Base-by-base conservation (phyloP, 64 coral and sea anemone species). In the Montipora efflorescens region DNA sequence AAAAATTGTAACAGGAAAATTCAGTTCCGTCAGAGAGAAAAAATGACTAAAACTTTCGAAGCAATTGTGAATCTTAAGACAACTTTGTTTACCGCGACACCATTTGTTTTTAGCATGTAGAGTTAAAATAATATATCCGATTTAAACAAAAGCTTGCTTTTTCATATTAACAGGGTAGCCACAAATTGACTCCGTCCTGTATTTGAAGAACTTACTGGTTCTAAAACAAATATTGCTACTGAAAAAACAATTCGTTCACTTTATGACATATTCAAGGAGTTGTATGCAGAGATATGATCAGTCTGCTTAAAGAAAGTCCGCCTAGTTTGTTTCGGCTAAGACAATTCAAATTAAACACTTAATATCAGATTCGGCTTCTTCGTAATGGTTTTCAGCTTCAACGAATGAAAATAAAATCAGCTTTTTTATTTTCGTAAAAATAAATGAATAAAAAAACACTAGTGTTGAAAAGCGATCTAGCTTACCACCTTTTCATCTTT, bases 171-270 rank as follows among this genome's bases (percentile, higher is more conserved):
- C 5, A 11, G 20, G 19, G 4, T 5, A 20, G 22, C 14, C 14
- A 71, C 3, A 22, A 71, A 20, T 71, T 5, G 68, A 71, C 68
- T 71, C 14, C 21, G 10, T 71, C 21, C 36, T 36, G 36, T 36
- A 67, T 67, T 67, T 67, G 62, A 80, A 80, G 78, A 36, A n/a
- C 19, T 25, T 82, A 82, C 79, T 53, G 2, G 79, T 82, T 62
- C 55, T 13, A 61, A 36, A 82, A 12, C 25, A 82, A 82, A 82
- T 53, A 82, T 36, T 19, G 7, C 53, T 62, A 49, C 36, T 36
- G 36, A 82, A 13, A 61, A 82, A 7, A 82, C n/a, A 5, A 43
- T 10, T 57, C 2, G 11, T 14, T 82, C 18, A 7, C 15, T 61
- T 71, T 5, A 5, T 71, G 68, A 21, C 68, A 58, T n/a, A 52